Evolutionary conservation across 1,140 invertebrate genomes (phyloP), one percentile per base, ranked within the genome.

Genomic region (Halesus radiatus): DNA sequence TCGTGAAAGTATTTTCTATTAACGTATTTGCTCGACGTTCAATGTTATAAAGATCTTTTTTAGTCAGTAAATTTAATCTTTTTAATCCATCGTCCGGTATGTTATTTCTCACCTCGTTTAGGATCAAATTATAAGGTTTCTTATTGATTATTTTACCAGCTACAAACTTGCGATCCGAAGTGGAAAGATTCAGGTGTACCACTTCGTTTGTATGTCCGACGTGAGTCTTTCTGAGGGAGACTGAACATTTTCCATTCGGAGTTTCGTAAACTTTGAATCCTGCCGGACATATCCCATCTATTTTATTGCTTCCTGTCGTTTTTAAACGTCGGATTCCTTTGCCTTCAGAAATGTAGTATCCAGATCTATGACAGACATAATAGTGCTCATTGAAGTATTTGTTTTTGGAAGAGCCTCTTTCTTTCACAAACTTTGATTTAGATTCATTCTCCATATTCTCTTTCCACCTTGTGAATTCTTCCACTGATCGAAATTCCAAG

Each of bases 241-340:
- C 66, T 0, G 66, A 70, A 45, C 66, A 70, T 50, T 70, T 70
- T 70, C 66, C 66, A 20, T 50, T 70, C 22, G n/a, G 29, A 18
- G 29, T 3, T 70, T 70, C 66, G 32, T 20, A 70, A 37, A 70
- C 66, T 70, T 22, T 50, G 37, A 70, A 50, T 15, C 66, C 66
- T n/a, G 66, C 66, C n/a, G 66, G 66, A 50, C 66, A 70, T 4
- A 70, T 70, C n/a, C 66, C 66, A 10, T 70, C 66, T 45, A 70
- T 70, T 70, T 70, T 70, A 22, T 70, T 70, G 37, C 66, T 70
- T n/a, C 66, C 66, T n/a, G 16, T 70, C 37, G 32, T 70, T 70
- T 70, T 70, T 20, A 70, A 70, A 45, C 37, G 29, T 70, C 66
- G 45, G 15, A 70, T 70, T 45, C 66, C 66, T 45, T 70, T 70